Evolutionary conservation across 2,797 vertebrate genomes (phyloP), one percentile per base, ranked within the genome.

Genomic region (Amphiprion clarkii): DNA sequence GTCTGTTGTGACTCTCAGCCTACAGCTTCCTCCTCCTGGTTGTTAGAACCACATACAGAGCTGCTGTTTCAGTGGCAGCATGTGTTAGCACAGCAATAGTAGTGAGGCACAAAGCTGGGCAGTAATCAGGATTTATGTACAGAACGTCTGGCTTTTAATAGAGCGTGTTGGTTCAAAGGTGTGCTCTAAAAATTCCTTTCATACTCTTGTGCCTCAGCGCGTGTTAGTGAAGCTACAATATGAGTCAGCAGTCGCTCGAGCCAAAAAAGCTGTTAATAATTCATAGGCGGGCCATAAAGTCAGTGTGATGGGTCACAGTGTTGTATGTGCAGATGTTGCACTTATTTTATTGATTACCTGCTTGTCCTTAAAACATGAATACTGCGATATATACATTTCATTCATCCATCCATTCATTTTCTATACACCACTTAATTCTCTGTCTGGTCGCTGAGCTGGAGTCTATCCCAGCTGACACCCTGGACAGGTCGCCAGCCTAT

Each of bases 251-350:
- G 44, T 19, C 44, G 2, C 19, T 19, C 8, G 5, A 19, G 44
- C 16, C 44, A 12, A 29, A n/a, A 6, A 48, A 2, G 11, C 13
- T 3, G 16, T 71, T 8, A 74, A 63, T 64, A 12, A 66, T 69
- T 74, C 3, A 64, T 13, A 58, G 62, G 7, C 4, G 0, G 51
- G 3, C 27, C 40, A 54, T 71, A 44, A 77, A 57, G 52, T 55
- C 4, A 2, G 21, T n/a, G 46, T 25, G 48, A 55, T 17, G 13
- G 14, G 13, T 60, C 4, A 17, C 25, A 59, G 33, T 49, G 11
- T 25, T 25, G 57, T 23, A 60, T 52, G 31, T 71, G 31, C 33
- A 5, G 46, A 56, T 23, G 23, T 46, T 58, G 51, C 54, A 42
- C 12, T 19, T 16, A 12, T 33, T 16, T 12, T 23, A 27, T 57